These are phyloP conservation scores for Muscina levida DNA, from an alignment of 2,888 invertebrate species.

Conservation along the genomic window DNA sequence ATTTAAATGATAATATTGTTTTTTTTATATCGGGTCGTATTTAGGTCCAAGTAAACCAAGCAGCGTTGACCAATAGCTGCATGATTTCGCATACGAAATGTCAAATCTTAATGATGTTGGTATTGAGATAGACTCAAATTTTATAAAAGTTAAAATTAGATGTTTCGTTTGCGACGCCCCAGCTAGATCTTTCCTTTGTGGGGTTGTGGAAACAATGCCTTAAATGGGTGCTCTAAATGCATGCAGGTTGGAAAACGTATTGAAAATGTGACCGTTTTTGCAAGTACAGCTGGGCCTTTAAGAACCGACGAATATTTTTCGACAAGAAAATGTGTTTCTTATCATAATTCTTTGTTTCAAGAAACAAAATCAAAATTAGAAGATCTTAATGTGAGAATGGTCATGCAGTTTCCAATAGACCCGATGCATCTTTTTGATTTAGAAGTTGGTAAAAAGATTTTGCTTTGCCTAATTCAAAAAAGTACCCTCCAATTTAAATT, in stretches of 20 bases:
- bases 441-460: constrained; percentile 12
- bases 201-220: background rate
- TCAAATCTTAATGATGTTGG: constrained; percentile 36
- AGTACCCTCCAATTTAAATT: too few species aligned
- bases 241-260: background rate
- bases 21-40: constrained; percentile 40
- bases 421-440: background rate
- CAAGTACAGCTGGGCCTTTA: background rate
- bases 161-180: constrained; percentile 46
- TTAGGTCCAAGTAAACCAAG: constrained; percentile 27
- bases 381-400: background rate
- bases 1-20: constrained; percentile 22
- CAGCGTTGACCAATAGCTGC: constrained; percentile 25
- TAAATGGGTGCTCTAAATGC: too few species aligned
- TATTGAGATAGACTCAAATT: constrained; percentile 10
- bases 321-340: background rate
- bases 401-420: background rate
- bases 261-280: background rate
- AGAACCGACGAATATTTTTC: background rate
- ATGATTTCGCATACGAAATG: constrained; percentile 40
- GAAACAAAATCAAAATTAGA: background rate
- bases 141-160: constrained; percentile 34
- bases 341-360: background rate
- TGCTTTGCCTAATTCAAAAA: constrained; percentile 25
- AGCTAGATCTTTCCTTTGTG: constrained; percentile 45